Base-by-base conservation (phyloP, 2,113 vertebrate species). In the Turdus rufiventris region DNA sequence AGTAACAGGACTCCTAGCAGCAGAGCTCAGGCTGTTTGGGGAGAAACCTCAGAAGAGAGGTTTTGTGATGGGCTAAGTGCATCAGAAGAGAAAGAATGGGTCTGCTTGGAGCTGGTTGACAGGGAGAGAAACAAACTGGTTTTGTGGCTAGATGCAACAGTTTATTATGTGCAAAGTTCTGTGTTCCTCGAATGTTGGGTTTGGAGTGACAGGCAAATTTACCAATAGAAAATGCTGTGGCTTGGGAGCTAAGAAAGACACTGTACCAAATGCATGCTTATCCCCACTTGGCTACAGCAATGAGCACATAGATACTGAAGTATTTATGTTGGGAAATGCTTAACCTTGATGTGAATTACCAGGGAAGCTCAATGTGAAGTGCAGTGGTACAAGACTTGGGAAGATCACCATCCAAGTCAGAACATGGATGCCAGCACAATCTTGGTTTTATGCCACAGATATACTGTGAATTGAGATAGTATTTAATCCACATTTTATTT, bases 21-120 rank as follows among this genome's bases (percentile, higher is more conserved):
- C 54, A 29, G 21, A 91, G 42, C 24, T 61, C 45, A 62, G 89
- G 61, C 23, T 18, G 14, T 81, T 43, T 0, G 0, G 29, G 54
- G 74, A 84, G 56, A 93, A 91, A 85, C 67, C 38, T 86, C 93
- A 61, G 25, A 83, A 77, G 51, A 47, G 28, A 38, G 13, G n/a
- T 15, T 57, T 57, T 47, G 51, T 47, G 28, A 17, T 5, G 17
- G 17, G 21, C 17, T 57, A 38, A 26, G 28, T 6, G 13, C 13
- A 47, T 21, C n/a, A 26, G 25, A 88, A 77, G 34, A 84, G 42
- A 87, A 68, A 66, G 60, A 48, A 48, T 0, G 1, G 43, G n/a
- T 24, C n/a, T 67, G 2, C 40, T 75, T 43, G 40, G 47, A 23
- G 47, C 0, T 0, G 38, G 54, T 48, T 43, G 65, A 34, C 29